Base-by-base conservation (phyloP, 2,888 invertebrate species). In the Marronus borbonicus region DNA sequence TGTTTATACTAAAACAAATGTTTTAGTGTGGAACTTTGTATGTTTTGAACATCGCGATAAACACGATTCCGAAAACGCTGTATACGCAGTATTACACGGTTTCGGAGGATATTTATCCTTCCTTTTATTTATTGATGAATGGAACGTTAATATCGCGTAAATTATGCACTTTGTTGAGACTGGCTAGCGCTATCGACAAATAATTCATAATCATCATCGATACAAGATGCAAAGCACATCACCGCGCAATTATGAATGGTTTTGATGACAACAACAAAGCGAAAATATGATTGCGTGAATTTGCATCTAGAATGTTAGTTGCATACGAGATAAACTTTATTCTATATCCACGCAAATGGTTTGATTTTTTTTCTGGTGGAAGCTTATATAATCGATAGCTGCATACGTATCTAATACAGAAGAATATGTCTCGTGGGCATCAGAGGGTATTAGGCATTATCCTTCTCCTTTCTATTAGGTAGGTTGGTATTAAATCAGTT, bases 41-140 rank as follows among this genome's bases (percentile, higher is more conserved):
- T 55, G 55, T 55, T 55, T 55, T 55, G 39, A 17, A 65, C 39
- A 39, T 14, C 24, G 3, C 14, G 31, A 65, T 65, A 65, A 65
- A 65, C 64, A 65, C 17, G 8, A 39, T 31, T 55, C 20, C 44
- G 55, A 55, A 65, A n/a, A 14, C 31, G 39, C 14, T 39, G 65
- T 65, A 39, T 36, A n/a, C 17, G 17, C 39, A 65, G 39, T 44
- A 44, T 39, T 39, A 65, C n/a, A 65, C 44, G 44, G 12, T 65
- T 65, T 39, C 17, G 17, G 39, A 65, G 65, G 44, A 39, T 65
- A 65, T 65, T 65, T 65, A 36, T 39, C 7, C 31, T n/a, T n/a
- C n/a, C n/a, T n/a, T n/a, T n/a, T n/a, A 17, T 44, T 44, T 44
- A 68, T 68, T 17, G 14, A 68, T 68, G 66, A 68, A 68, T 68